Evolutionary conservation across 2,888 invertebrate species (phyloP).

Genomic region (Cerceris ruficornis): DNA sequence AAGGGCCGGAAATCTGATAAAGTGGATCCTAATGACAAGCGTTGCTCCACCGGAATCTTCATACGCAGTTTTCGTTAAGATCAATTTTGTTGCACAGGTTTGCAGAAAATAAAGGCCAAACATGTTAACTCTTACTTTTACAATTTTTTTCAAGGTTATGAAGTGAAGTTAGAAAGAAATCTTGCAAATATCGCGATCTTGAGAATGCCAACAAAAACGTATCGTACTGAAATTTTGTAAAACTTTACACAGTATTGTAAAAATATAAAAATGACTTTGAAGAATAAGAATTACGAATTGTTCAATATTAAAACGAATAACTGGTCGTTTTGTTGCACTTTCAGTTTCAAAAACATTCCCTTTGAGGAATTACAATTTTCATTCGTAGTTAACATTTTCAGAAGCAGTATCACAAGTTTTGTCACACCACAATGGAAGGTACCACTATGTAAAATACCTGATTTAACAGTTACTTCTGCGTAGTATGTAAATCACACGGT

Average conservation of each 20-base stretch:
- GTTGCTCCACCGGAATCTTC: constrained; percentile 48
- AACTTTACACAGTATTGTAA: too few species aligned
- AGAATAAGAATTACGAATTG: too few species aligned
- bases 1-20: constrained; percentile 55
- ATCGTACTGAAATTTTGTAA: background rate
- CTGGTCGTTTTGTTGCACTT: too few species aligned
- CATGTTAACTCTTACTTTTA: constrained; percentile 26
- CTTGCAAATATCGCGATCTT: background rate
- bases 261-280: too few species aligned
- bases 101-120: constrained; percentile 57
- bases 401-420: too few species aligned
- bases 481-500: background rate
- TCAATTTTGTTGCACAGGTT: constrained; percentile 42
- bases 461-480: too few species aligned
- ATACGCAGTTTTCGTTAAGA: constrained; percentile 42
- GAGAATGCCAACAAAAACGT: background rate
- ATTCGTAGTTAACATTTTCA: too few species aligned
- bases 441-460: too few species aligned
- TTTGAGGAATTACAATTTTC: too few species aligned
- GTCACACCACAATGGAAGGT: too few species aligned
- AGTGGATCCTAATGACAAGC: constrained; percentile 43
- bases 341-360: too few species aligned
- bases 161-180: constrained; percentile 25
- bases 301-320: too few species aligned
- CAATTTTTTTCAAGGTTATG: constrained; percentile 19